Percentiles rank a stretch among this genome's conserved stretches.
Evolutionary conservation across 2,888 invertebrate genomes (phyloP).

Genomic region (Lumbricus terrestris): DNA sequence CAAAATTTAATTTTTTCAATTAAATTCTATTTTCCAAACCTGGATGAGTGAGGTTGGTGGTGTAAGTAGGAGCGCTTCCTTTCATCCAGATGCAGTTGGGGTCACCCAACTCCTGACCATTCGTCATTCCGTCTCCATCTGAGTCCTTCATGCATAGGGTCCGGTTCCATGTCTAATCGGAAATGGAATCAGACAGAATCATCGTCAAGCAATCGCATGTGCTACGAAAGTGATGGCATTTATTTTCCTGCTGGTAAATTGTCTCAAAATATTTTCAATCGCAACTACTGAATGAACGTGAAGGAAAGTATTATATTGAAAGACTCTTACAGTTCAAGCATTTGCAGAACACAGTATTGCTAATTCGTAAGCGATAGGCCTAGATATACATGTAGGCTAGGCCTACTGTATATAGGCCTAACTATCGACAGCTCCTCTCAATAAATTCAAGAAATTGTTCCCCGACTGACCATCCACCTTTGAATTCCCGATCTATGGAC

Average conservation of each 20-base stretch:
- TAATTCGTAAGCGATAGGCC: no score
- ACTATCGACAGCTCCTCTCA: no score
- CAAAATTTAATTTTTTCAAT: no score
- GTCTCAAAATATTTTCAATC: background rate
- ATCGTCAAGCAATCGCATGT: background rate
- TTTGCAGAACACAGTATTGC: no score
- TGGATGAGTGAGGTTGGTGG: conserved; percentile 24
- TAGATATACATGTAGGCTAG: no score
- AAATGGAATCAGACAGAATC: background rate
- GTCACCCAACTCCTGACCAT: conserved; percentile 40
- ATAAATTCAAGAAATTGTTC: no score
- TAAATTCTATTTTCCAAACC: background rate
- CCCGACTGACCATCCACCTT: no score
- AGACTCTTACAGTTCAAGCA: no score
- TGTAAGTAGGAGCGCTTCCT: conserved; percentile 11
- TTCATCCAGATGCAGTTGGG: conserved; percentile 37
- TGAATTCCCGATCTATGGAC: no score
- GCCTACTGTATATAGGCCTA: no score
- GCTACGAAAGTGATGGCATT: background rate
- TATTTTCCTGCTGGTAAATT: background rate
- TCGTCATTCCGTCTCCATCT: conserved; percentile 33
- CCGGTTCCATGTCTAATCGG: conserved; percentile 13
- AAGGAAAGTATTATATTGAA: background rate
- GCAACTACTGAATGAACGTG: background rate
- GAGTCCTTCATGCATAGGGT: conserved; percentile 34